phyloP scores from a whole-genome alignment of 2,113 vertebrate species.

The Peromyscus maniculatus region DNA sequence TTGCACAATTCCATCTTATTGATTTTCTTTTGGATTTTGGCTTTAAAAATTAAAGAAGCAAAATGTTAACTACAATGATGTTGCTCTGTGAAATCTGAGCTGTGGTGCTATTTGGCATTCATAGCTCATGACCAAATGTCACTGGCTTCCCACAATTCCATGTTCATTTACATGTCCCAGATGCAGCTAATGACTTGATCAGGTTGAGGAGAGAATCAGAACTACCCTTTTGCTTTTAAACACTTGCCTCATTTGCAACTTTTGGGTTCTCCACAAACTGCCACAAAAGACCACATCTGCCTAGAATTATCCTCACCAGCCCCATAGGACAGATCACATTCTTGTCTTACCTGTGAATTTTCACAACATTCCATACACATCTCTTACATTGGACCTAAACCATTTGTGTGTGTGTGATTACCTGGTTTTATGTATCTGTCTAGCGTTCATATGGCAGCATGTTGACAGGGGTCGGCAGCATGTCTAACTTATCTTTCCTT shows the following conservation, averaged over 20 bases:
- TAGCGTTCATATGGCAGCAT: background rate
- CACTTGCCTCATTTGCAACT: background rate
- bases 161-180: background rate
- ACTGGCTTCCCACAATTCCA: background rate
- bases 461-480: background rate
- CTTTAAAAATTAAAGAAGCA: background rate
- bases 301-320: background rate
- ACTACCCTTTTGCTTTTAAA: background rate
- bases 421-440: background rate
- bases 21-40: slow-evolving; percentile 51
- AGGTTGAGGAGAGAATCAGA: background rate
- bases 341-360: background rate
- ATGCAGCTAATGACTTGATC: background rate
- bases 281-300: background rate
- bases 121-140: background rate
- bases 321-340: background rate
- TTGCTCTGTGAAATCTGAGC: slow-evolving; percentile 38
- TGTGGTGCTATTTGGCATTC: background rate
- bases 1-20: background rate
- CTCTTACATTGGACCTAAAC: background rate
- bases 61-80: background rate
- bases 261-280: background rate
- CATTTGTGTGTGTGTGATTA: background rate
- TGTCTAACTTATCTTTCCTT: background rate
- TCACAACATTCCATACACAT: background rate